Base-by-base conservation (phyloP, 2,113 vertebrate species). In the Dasyprocta punctata region DNA sequence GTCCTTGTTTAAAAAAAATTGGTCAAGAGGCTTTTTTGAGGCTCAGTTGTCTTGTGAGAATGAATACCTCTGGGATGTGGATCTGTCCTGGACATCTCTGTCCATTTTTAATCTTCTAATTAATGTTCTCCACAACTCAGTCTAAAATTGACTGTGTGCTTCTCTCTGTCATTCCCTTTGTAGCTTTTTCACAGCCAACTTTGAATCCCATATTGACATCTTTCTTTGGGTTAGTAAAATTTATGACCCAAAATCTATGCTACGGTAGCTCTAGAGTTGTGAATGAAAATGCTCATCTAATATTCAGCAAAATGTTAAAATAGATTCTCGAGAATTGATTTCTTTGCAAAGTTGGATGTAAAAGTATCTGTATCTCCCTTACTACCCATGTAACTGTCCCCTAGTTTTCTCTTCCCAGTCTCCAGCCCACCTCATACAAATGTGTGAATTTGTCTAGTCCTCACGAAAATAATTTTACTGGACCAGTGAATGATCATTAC, bases 81-180 rank as follows among this genome's bases (percentile, higher is more conserved):
- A 81, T 65, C 58, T 87, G 12, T 77, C 58, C n/a, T 93, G 41
- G 60, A 60, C 7, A 56, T 86, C 60, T 91, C 49, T 86, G 41
- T 69, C n/a, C 71, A 65, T 86, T 92, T 92, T 94, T 90, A 28
- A 71, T 88, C n/a, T 49, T 81, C 38, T 63, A 61, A 28, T 89
- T 80, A 56, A 6, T 85, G 24, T 78, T 71, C 61, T 92, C 58
- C 83, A 22, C 28, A 67, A 12, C 28, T 73, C 16, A 17, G 56
- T 54, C 47, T 80, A 36, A 89, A 92, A 63, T 78, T 52, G 28
- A 77, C 33, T 24, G 16, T 36, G 38, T 69, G 24, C 58, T 19
- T 60, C 30, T 33, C 49, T 52, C 49, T 52, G 1, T 78, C 49
- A 38, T 91, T 87, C 16, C 14, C 3, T 91, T 17, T 80, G 75